Evolutionary conservation across 2,888 invertebrate genomes (phyloP).

Genomic region (Limulus polyphemus): DNA sequence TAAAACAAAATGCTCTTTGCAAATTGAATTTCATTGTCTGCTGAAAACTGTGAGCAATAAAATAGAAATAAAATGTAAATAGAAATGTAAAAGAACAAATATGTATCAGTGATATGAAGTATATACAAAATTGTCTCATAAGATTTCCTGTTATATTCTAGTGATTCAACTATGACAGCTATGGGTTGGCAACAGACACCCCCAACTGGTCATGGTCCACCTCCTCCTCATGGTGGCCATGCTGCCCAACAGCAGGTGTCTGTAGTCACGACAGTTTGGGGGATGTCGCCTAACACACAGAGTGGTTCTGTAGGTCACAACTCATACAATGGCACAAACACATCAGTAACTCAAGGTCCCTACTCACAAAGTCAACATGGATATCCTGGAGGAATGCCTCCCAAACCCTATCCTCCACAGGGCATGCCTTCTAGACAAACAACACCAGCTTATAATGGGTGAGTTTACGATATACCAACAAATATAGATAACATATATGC

Average conservation of each 20-base stretch:
- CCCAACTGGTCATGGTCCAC: constrained; percentile 6
- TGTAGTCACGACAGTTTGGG: constrained; percentile 58
- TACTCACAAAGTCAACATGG: constrained; percentile 24
- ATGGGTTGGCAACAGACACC: constrained; percentile 29
- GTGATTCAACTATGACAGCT: constrained; percentile 32
- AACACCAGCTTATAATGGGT: constrained; percentile 22
- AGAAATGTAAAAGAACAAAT: too few species aligned
- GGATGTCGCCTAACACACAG: constrained; percentile 55
- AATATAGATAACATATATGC: too few species aligned
- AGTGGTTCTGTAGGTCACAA: constrained; percentile 37
- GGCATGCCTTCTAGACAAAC: constrained; percentile 29
- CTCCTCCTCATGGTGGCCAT: constrained; percentile 15
- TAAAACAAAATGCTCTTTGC: too few species aligned
- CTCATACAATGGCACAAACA: constrained; percentile 28
- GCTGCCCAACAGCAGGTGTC: constrained; percentile 44
- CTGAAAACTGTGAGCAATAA: too few species aligned
- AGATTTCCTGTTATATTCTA: constrained; percentile 24
- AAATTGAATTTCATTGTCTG: too few species aligned
- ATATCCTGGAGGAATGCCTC: constrained; percentile 48
- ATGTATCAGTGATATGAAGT: too few species aligned
- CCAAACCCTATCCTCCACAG: constrained; percentile 31
- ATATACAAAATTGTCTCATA: too few species aligned
- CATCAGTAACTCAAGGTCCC: constrained; percentile 27
- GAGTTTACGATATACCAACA: constrained; percentile 3
- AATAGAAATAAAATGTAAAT: too few species aligned